Evolutionary conservation across 1,140 invertebrate species (phyloP).

Genomic region (Carposina sasakii): DNA sequence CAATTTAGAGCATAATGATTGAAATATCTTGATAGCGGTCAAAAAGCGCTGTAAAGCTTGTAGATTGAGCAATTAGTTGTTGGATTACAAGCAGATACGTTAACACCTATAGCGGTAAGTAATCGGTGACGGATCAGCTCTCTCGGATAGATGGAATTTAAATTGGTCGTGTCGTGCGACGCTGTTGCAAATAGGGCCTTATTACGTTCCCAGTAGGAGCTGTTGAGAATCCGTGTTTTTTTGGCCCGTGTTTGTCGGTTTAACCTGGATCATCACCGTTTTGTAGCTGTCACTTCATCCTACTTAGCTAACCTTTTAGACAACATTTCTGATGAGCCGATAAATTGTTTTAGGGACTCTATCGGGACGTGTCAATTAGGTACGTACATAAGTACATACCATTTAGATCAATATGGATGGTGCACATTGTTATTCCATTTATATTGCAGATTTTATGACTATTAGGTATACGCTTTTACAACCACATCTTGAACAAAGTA

Average conservation of each 20-base stretch:
- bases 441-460: too few species aligned
- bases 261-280: constrained; percentile 42
- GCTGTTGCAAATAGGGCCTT: constrained; percentile 21
- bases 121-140: constrained; percentile 68
- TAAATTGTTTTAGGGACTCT: constrained; percentile 23
- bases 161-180: constrained; percentile 37
- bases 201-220: too few species aligned
- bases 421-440: too few species aligned
- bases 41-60: too few species aligned
- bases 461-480: too few species aligned
- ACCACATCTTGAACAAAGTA: too few species aligned
- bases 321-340: constrained; percentile 62
- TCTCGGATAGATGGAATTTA: constrained; percentile 56
- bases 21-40: too few species aligned
- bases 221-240: background rate
- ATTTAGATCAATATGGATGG: too few species aligned
- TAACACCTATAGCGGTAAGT: constrained; percentile 58
- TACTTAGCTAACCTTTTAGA: constrained; percentile 69
- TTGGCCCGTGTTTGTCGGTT: constrained; percentile 12
- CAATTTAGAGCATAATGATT: too few species aligned
- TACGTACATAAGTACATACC: too few species aligned
- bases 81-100: constrained; percentile 61
- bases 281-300: constrained; percentile 64
- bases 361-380: background rate
- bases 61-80: too few species aligned